Evolutionary conservation across 1,140 invertebrate species (phyloP).

Genomic region (Pachyrhynchus sulphureomaculatus): DNA sequence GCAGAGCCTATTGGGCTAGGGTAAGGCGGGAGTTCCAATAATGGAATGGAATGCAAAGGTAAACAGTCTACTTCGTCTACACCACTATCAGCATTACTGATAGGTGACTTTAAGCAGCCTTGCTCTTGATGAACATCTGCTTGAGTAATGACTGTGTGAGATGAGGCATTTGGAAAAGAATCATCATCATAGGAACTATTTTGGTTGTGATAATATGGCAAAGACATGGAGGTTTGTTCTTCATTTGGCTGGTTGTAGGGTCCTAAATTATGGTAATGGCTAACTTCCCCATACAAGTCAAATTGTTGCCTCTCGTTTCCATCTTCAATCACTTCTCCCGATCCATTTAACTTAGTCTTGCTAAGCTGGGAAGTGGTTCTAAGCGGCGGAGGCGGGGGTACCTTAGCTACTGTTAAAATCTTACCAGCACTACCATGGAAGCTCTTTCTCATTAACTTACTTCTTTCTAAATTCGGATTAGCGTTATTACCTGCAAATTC

Average conservation of each 20-base stretch:
- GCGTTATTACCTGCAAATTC: slow-evolving; percentile 68
- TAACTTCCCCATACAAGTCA: slow-evolving; percentile 42
- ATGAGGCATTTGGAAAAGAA: slow-evolving; percentile 39
- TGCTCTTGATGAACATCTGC: slow-evolving; percentile 81
- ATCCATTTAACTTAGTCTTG: slow-evolving; percentile 60
- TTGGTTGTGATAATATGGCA: slow-evolving; percentile 60
- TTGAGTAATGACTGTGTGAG: slow-evolving; percentile 69
- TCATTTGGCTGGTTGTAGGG: slow-evolving; percentile 53
- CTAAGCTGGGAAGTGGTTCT: slow-evolving; percentile 83
- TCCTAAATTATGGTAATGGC: slow-evolving; percentile 41
- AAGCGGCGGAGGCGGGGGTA: slow-evolving; percentile 81
- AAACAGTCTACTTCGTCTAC: slow-evolving; percentile 63
- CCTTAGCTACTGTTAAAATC: slow-evolving; percentile 77
- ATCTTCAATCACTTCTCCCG: slow-evolving; percentile 60
- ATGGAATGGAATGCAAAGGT: slow-evolving; percentile 46
- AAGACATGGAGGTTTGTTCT: slow-evolving; percentile 62
- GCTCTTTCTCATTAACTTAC: slow-evolving; percentile 85
- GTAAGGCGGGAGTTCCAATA: slow-evolving; percentile 73
- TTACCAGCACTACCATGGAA: slow-evolving; percentile 82
- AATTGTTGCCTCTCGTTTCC: slow-evolving; percentile 57
- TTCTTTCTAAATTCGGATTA: slow-evolving; percentile 82
- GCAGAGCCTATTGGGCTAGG: slow-evolving; percentile 72
- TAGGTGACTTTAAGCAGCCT: slow-evolving; percentile 59
- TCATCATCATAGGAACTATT: slow-evolving; percentile 48
- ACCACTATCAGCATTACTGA: slow-evolving; percentile 52